Base-by-base conservation (phyloP, 2,888 invertebrate genomes). In the Bimastos eiseni region DNA sequence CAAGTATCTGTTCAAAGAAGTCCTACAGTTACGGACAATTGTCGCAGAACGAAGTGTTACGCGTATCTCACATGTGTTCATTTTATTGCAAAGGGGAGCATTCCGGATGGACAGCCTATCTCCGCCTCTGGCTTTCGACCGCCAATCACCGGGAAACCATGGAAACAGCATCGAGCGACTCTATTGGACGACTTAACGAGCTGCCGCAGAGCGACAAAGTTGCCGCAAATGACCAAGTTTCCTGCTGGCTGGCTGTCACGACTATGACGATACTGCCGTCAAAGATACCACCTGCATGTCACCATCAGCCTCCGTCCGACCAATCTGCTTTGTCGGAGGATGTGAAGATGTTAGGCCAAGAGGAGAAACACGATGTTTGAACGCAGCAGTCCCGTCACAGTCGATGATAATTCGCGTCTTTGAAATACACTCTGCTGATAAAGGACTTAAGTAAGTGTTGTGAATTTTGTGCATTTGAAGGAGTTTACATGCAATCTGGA, bases 181-280 rank as follows among this genome's bases (percentile, higher is more conserved):
- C 86, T 24, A 86, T 86, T 86, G 86, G 86, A 36, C 86, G 86
- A 70, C 30, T 70, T 70, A 70, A 70, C 70, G n/a, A 70, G 86
- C 86, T 30, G 24, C 86, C 36, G n/a, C 21, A 86, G 3, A 1
- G 21, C 36, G n/a, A 34, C 86, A 34, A 86, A 86, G 86, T 86
- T 86, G 86, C 86, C 17, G 34, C 86, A 86, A 36, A 86, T 37
- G 86, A 86, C 86, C 86, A 86, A 86, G 86, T 86, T 86, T 86
- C 86, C 86, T 24, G 86, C 36, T 86, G 86, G 37, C 86, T 86
- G 86, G 70, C 70, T 70, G 70, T 70, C 70, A 70, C 70, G 70
- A n/a, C 70, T 30, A 70, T n/a, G 70, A 70, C 70, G n/a, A 70
- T 70, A n/a, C 70, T 8, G n/a, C 8, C 70, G n/a, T n/a, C 70